Conservation (phyloP, 2,797 vertebrate species). For the Platyrinchus mystaceus region DNA sequence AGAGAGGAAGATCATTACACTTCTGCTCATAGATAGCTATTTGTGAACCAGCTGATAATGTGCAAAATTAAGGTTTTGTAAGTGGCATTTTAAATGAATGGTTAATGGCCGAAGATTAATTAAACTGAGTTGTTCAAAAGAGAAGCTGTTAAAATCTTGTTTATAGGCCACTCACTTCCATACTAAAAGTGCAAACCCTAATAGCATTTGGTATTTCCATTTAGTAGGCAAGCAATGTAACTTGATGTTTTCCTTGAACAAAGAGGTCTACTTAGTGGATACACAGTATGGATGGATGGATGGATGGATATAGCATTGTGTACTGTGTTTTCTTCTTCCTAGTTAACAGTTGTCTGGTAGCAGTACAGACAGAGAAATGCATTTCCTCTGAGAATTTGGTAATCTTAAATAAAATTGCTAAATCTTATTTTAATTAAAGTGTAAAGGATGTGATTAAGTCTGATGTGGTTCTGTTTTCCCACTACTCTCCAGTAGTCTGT, state of each 20-base stretch:
- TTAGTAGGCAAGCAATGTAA: conserved; percentile 16
- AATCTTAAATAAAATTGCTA: conserved; percentile 21
- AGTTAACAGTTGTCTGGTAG: conserved; percentile 26
- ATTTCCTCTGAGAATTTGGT: neutral
- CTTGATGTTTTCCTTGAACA: neutral
- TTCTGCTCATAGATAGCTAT: conserved; percentile 74
- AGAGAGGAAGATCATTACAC: conserved; percentile 61
- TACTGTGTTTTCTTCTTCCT: neutral
- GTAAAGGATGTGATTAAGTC: neutral
- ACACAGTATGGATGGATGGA: neutral
- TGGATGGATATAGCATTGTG: neutral
- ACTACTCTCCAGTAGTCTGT: neutral
- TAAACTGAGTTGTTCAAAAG: conserved; percentile 74
- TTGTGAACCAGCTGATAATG: conserved; percentile 78
- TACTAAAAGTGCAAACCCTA: conserved; percentile 50
- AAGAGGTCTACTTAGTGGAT: neutral
- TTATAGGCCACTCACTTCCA: conserved; percentile 67
- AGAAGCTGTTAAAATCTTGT: conserved; percentile 76
- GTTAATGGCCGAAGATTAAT: conserved; percentile 82
- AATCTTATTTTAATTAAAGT: conserved; percentile 14
- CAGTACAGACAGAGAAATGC: conserved; percentile 1
- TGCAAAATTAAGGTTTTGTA: conserved; percentile 79
- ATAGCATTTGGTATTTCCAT: conserved; percentile 56
- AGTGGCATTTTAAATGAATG: conserved; percentile 79
- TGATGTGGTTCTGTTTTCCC: neutral